Evolutionary conservation across 2,113 vertebrate genomes (phyloP), one percentile per base, ranked within the genome.

Genomic region (Calidris pugnax): DNA sequence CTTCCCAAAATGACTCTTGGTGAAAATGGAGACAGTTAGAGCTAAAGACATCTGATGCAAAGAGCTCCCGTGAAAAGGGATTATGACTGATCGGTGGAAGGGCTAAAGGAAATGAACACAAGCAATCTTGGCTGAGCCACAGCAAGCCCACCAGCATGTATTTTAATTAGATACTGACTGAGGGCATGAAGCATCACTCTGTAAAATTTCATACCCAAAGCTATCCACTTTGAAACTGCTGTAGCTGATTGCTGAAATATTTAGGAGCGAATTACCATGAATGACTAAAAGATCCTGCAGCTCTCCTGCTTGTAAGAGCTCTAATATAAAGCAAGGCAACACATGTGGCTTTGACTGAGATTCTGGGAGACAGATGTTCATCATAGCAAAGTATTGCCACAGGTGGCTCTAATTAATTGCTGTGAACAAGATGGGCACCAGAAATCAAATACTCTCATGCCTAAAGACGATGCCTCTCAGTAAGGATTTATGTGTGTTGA

Each of bases 361-460:
- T 67, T 73, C 74, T 74, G 80, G 41, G 63, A 82, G 90, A 55
- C 48, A 94, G 94, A 91, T 91, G 89, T 85, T 94, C 57, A 37
- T 69, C 48, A 22, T 2, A 55, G 57, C 22, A 11, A 89, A 75
- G 39, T 12, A n/a, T 37, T 56, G 62, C 88, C 72, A 88, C 87
- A 92, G 37, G 73, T 85, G 79, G 33, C 87, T 84, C 39, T 91
- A 87, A 93, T 95, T 96, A 95, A 93, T 93, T 69, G 74, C 66
- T 75, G 53, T 30, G 77, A 92, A 87, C 66, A 57, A 92, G 62
- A 69, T 2, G 3, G 53, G 62, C 4, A 7, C 57, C 63, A 89
- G 78, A 72, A 93, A 82, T 78, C 45, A 85, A 92, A 76, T 12
- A 8, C 37, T 85, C 24, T 89, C 60, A 4, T n/a, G 68, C 35